Percentiles rank a stretch among this genome's conserved stretches.
Conservation (phyloP, 2,113 vertebrate species). For the Charina bottae region DNA sequence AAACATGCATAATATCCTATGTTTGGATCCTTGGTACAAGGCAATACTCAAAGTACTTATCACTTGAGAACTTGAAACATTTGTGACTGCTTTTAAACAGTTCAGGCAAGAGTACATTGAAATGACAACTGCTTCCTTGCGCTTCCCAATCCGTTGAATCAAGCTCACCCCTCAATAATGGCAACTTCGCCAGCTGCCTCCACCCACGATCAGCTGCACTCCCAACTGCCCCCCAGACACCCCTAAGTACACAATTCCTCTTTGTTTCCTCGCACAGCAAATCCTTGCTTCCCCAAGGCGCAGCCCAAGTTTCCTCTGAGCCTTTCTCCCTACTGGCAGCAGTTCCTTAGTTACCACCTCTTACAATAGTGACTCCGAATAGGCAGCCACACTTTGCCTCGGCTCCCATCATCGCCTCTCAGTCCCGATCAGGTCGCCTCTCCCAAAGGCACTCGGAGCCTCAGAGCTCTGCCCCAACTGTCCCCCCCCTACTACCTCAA, state of each 20-base stretch:
- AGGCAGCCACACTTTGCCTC: background rate
- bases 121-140: background rate
- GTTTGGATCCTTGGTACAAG: background rate
- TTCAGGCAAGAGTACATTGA: background rate
- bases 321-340: background rate
- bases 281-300: background rate
- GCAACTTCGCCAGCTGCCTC: background rate
- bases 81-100: background rate
- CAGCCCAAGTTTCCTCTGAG: background rate
- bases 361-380: background rate
- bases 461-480: too few species aligned
- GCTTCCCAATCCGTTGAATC: background rate
- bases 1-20: background rate
- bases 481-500: background rate
- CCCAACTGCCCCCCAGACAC: background rate
- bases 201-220: background rate
- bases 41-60: background rate
- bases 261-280: background rate
- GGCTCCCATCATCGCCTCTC: background rate
- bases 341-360: slow-evolving; percentile 4
- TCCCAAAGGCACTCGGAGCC: background rate
- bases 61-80: too few species aligned
- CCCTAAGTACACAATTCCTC: background rate
- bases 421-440: background rate
- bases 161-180: background rate